phyloP scores from a whole-genome alignment of 1,140 invertebrate species.

The Oryzaephilus surinamensis region DNA sequence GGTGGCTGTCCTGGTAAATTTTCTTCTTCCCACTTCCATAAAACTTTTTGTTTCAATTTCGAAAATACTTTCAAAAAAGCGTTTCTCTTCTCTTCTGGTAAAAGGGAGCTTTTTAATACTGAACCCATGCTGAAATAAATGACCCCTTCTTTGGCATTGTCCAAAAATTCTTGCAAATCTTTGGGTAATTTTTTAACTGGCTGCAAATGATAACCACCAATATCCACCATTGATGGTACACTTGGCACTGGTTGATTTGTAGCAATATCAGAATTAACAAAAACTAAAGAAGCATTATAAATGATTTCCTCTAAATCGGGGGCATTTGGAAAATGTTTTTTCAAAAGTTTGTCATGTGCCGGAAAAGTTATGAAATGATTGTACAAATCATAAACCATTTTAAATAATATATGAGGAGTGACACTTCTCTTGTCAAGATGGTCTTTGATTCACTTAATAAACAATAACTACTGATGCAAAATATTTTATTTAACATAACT shows the following conservation, averaged over 20 bases:
- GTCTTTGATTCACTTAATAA: too few species aligned
- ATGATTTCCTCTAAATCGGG: conserved; percentile 40
- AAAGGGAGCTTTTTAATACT: conserved; percentile 38
- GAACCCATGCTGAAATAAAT: conserved; percentile 50
- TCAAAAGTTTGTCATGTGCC: conserved; percentile 30
- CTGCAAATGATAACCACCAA: conserved; percentile 42
- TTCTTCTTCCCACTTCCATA: conserved; percentile 59
- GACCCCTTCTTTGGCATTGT: conserved; percentile 39
- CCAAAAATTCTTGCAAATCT: conserved; percentile 40
- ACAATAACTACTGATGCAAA: too few species aligned
- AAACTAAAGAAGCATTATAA: conserved; percentile 39
- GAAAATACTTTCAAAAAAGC: conserved; percentile 29
- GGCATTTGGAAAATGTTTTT: conserved; percentile 34
- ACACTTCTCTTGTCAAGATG: too few species aligned
- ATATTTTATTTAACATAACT: too few species aligned
- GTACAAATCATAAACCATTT: not conserved
- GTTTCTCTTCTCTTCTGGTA: conserved; percentile 30
- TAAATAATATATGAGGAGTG: not conserved
- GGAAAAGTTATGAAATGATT: conserved; percentile 21
- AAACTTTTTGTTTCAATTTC: conserved; percentile 33
- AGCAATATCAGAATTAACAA: conserved; percentile 46
- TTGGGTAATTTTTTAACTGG: conserved; percentile 32
- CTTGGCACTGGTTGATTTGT: conserved; percentile 42
- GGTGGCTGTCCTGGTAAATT: conserved; percentile 39
- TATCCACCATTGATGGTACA: conserved; percentile 43